phyloP scores from a whole-genome alignment of 92 coral and sea anemone species.

The Galaxea fascicularis region DNA sequence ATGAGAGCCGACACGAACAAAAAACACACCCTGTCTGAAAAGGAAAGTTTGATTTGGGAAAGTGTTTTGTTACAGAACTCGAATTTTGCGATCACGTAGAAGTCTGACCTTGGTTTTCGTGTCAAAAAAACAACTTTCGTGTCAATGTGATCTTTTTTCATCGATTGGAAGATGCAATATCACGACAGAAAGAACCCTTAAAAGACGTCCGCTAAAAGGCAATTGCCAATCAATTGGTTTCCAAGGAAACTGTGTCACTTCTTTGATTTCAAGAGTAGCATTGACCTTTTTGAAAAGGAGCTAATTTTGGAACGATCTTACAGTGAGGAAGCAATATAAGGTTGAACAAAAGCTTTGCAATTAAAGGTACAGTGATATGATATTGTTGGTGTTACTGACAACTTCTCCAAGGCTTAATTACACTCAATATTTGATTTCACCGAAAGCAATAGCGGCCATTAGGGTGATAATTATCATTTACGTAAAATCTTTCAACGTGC shows the following conservation, averaged over 20 bases:
- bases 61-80: not conserved
- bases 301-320: slow-evolving; percentile 18
- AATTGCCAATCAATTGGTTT: slow-evolving; percentile 16
- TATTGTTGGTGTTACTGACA: slow-evolving; percentile 19
- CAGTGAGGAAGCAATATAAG: slow-evolving; percentile 14
- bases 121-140: slow-evolving; percentile 4
- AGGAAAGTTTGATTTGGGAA: not conserved
- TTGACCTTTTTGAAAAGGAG: not conserved
- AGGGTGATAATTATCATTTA: not conserved
- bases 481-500: not conserved
- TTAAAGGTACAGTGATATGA: slow-evolving; percentile 1
- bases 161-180: slow-evolving; percentile 18
- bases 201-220: not conserved
- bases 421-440: slow-evolving; percentile 2
- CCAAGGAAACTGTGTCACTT: slow-evolving; percentile 2
- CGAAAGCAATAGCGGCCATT: slow-evolving; percentile 11
- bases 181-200: not conserved
- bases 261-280: not conserved
- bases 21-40: not conserved
- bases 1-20: not conserved
- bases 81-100: not conserved
- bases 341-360: slow-evolving; percentile 20
- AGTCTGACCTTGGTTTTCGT: not conserved
- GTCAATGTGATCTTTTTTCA: not conserved
- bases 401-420: not conserved